A percentile compares a stretch with the other conserved stretches of the same genome.
These are phyloP conservation scores for Theristicus caerulescens DNA, from an alignment of 2,113 vertebrate genomes.

Conservation along the genomic window DNA sequence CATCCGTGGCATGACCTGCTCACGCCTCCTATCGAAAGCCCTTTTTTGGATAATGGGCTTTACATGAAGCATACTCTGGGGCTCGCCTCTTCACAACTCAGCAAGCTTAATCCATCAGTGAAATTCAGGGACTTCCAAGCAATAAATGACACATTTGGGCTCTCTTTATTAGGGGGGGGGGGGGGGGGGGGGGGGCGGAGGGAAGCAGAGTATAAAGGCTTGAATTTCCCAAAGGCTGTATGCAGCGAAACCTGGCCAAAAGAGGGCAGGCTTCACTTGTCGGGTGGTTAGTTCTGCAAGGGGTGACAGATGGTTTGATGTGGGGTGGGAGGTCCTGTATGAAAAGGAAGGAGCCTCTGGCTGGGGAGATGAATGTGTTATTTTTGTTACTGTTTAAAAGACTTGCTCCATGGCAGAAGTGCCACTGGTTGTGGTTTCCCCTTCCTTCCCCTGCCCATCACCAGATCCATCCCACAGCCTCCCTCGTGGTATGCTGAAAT, in stretches of 20 bases:
- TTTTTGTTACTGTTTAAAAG: not conserved
- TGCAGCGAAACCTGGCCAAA: not conserved
- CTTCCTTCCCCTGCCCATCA: not conserved
- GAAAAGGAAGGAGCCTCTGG: not conserved
- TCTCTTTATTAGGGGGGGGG: not conserved
- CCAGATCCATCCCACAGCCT: not conserved
- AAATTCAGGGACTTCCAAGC: not conserved
- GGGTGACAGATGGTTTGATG: not conserved
- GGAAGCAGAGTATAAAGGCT: not conserved
- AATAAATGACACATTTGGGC: not conserved
- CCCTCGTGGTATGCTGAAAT: not conserved
- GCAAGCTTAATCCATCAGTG: not conserved
- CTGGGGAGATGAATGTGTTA: not conserved
- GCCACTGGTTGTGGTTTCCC: not conserved
- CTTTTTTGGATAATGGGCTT: not conserved
- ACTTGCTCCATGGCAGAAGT: accelerated
- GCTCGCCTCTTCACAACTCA: not conserved
- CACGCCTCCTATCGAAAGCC: not conserved
- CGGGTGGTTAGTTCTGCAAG: not conserved
- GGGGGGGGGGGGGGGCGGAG: accelerated
- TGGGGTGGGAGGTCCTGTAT: not conserved
- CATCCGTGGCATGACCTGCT: accelerated
- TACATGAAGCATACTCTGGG: not conserved
- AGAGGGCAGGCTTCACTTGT: not conserved
- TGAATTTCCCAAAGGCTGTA: not conserved